Evolutionary conservation across 2,888 invertebrate genomes (phyloP), one percentile per base, ranked within the genome.

Genomic region (Chouioia cunea): DNA sequence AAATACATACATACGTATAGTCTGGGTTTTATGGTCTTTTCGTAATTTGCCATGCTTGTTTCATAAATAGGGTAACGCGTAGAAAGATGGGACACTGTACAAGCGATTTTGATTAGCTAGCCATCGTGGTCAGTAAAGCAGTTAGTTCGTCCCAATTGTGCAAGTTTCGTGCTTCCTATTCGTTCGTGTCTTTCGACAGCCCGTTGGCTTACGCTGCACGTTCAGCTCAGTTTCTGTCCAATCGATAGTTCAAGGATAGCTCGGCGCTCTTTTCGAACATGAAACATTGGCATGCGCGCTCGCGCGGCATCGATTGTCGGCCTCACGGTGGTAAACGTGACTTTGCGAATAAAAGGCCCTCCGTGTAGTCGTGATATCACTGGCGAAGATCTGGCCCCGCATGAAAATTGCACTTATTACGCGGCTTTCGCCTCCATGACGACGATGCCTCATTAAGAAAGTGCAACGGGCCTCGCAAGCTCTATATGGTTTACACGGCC

Each of bases 221-320:
- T 36, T 50, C 36, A n/a, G 20, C 60, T n/a, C 62, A 58, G 54
- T 47, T 43, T 62, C 68, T 57, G 58, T 16, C 68, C 52, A 44
- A 73, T 70, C 65, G 66, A 73, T 73, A 73, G 70, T 73, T 73
- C 73, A 73, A 73, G 73, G 70, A 70, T 72, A 67, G 10, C 16
- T 8, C 2, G 43, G 48, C 10, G 27, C 22, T 16, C 43, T 47
- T 50, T 20, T 16, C 66, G 56, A 66, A 36, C 36, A 23, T 23
- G 59, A 58, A 71, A 72, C 64, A 68, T 72, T 72, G 65, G 68
- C 67, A 64, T 47, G 64, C 63, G 23, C 3, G 16, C 59, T 44
- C 58, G 57, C 43, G 1, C 46, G 20, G 47, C 56, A 70, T 62
- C 71, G 66, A 71, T 71, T 67, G 50, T 27, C 47, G 20, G 12